Conservation (phyloP, 2,797 vertebrate genomes). For the Pseudomugil gertrudae region DNA sequence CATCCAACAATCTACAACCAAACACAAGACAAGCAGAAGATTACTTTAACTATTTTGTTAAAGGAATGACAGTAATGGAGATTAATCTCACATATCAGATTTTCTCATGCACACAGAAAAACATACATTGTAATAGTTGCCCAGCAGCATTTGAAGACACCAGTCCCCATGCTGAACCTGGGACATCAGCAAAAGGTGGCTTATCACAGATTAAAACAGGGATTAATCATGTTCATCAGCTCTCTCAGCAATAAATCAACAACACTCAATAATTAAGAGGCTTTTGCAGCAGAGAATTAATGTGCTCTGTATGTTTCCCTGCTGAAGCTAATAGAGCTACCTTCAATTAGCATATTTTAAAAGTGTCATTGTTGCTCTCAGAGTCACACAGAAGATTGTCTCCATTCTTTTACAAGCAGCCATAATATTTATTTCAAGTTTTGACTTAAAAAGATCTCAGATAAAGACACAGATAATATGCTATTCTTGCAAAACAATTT, state of each 20-base stretch:
- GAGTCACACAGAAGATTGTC: constrained; percentile 3
- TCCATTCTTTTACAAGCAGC: constrained; percentile 15
- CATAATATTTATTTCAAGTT: constrained; percentile 6
- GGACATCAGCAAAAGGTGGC: constrained; percentile 58
- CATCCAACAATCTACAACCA: neutral
- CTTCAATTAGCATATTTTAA: constrained; percentile 15
- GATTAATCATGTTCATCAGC: constrained; percentile 71
- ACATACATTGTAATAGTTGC: constrained; percentile 11
- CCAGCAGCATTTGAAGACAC: constrained; percentile 21
- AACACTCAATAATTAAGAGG: constrained; percentile 64
- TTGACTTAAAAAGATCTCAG: neutral
- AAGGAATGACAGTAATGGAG: no score
- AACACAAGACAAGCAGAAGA: neutral
- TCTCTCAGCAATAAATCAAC: constrained; percentile 72
- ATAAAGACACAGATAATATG: constrained; percentile 18
- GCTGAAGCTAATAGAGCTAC: constrained; percentile 23
- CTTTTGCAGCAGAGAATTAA: constrained; percentile 59
- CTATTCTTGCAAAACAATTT: constrained; percentile 8
- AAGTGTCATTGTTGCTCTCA: neutral
- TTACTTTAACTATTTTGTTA: no score
- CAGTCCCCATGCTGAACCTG: constrained; percentile 49
- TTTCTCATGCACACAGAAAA: neutral
- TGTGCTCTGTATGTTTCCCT: constrained; percentile 14
- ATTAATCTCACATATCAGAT: neutral
- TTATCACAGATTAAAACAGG: constrained; percentile 69